Conservation (phyloP, 2,888 invertebrate genomes). For the Drosophila phalerata region DNA sequence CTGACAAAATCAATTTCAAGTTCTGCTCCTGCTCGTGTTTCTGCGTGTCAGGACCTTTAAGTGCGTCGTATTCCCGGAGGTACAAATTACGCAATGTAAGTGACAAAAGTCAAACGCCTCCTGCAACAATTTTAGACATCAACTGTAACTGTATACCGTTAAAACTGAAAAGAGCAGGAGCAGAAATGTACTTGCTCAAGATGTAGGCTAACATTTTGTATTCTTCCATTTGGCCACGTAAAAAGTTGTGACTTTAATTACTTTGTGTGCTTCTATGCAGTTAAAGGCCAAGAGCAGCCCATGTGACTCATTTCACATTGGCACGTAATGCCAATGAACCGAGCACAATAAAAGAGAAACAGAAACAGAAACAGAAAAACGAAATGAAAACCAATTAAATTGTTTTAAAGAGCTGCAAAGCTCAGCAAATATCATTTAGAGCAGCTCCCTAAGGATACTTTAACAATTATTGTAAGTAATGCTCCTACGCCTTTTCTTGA, state of each 20-base stretch:
- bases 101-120: slow-evolving; percentile 40
- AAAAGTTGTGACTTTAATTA: slow-evolving; percentile 22
- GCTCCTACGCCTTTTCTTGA: slow-evolving; percentile 8
- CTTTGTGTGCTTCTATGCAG: slow-evolving; percentile 6
- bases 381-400: slow-evolving; percentile 67
- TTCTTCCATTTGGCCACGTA: not conserved
- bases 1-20: slow-evolving; percentile 57
- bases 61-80: slow-evolving; percentile 40
- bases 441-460: slow-evolving; percentile 34
- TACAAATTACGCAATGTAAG: slow-evolving; percentile 60
- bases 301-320: slow-evolving; percentile 47
- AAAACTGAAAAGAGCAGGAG: not conserved
- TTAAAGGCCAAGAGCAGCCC: slow-evolving; percentile 10
- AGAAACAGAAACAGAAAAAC: not conserved
- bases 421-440: slow-evolving; percentile 19
- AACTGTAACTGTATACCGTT: slow-evolving; percentile 6
- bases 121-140: slow-evolving; percentile 37
- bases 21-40: slow-evolving; percentile 12
- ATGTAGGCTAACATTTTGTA: slow-evolving; percentile 6
- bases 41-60: slow-evolving; percentile 13
- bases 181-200: slow-evolving; percentile 2
- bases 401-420: slow-evolving; percentile 62
- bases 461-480: slow-evolving; percentile 55
- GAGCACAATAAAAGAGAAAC: slow-evolving; percentile 47
- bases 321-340: slow-evolving; percentile 66